A percentile compares a stretch with the other conserved stretches of the same genome.
Evolutionary conservation across 2,113 vertebrate species (phyloP).

Genomic region (Sturnus vulgaris): DNA sequence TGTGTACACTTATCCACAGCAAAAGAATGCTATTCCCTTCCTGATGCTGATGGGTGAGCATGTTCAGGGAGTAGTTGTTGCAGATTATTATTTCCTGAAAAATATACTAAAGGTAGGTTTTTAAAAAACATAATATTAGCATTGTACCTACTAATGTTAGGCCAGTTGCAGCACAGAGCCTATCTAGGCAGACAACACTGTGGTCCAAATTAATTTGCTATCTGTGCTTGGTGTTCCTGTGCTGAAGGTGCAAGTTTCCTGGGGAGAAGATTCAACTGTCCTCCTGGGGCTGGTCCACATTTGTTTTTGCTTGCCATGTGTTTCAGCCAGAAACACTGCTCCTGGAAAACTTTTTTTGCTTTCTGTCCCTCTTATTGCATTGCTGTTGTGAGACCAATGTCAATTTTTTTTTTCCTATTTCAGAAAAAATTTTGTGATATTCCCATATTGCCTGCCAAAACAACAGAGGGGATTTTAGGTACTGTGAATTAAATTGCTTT

Average conservation of each 20-base stretch:
- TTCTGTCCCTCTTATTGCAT: background rate
- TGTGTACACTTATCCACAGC: background rate
- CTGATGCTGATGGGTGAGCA: background rate
- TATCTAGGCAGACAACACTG: fast-evolving
- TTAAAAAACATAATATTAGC: background rate
- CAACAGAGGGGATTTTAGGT: background rate
- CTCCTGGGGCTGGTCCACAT: background rate
- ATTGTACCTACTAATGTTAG: background rate
- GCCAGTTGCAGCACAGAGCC: background rate
- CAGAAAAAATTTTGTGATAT: background rate
- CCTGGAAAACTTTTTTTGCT: background rate
- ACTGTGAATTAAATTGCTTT: background rate
- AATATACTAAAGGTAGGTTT: background rate
- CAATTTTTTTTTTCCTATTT: background rate
- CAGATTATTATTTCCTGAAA: background rate
- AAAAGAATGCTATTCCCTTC: background rate
- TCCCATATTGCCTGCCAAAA: background rate
- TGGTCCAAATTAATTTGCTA: background rate
- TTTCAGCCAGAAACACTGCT: background rate
- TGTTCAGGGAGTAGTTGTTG: background rate
- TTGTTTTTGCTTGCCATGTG: background rate
- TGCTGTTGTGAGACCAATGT: background rate
- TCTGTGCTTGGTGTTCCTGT: background rate
- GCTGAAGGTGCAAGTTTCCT: background rate
- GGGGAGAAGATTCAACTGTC: background rate